These are phyloP conservation scores for Mormyrops attenuatus DNA, from an alignment of 2,797 vertebrate species.

Conservation along the genomic window DNA sequence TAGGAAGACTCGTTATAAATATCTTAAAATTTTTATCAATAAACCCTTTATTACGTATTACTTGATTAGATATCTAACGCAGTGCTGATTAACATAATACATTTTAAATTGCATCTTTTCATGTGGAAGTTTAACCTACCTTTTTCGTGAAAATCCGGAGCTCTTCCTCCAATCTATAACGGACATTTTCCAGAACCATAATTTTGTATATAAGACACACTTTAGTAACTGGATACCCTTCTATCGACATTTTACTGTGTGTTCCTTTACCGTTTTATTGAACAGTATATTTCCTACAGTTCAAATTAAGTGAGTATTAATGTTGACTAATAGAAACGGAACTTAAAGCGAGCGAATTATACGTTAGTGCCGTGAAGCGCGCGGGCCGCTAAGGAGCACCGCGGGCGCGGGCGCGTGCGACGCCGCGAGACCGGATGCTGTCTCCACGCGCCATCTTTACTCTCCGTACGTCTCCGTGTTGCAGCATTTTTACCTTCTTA, in stretches of 20 bases:
- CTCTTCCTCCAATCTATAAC: slow-evolving; percentile 12
- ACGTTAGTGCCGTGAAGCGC: neutral
- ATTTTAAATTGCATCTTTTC: neutral
- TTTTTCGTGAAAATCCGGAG: slow-evolving; percentile 5
- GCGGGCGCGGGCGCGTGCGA: neutral
- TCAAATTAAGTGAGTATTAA: neutral
- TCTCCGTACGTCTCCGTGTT: neutral
- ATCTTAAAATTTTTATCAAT: neutral
- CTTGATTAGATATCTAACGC: neutral
- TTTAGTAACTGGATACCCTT: neutral
- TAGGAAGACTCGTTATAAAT: neutral
- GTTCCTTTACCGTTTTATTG: neutral
- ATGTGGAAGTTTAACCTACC: neutral
- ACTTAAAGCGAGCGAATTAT: neutral
- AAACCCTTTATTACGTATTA: neutral
- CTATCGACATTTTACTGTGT: neutral
- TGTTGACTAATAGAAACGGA: neutral
- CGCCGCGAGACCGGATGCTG: neutral
- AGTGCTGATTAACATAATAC: neutral
- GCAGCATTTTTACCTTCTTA: neutral
- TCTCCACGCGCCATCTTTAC: neutral
- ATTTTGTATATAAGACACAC: slow-evolving; percentile 14
- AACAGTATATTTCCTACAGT: neutral
- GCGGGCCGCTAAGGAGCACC: neutral
- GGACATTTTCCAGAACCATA: slow-evolving; percentile 2